Evolutionary conservation across 2,113 vertebrate species (phyloP).

Genomic region (Tauraco erythrolophus): DNA sequence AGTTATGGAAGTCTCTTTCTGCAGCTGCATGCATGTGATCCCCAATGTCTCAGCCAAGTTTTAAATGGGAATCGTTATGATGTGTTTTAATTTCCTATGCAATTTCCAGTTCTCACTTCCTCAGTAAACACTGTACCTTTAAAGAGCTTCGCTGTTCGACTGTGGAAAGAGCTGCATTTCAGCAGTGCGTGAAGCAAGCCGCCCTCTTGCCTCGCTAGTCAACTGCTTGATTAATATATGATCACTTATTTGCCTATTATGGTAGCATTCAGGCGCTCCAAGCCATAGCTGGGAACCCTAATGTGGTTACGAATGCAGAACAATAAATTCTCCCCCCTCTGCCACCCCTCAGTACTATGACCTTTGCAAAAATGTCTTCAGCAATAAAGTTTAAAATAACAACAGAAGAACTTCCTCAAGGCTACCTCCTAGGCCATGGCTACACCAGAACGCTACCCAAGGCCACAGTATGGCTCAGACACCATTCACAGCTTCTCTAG

Average conservation of each 20-base stretch:
- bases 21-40: not conserved
- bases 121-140: not conserved
- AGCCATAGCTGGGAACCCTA: constrained; percentile 16
- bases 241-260: constrained; percentile 52
- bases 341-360: not conserved
- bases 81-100: not conserved
- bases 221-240: constrained; percentile 53
- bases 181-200: not conserved
- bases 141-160: not conserved
- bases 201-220: not conserved
- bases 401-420: not conserved
- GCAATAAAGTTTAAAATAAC: not conserved
- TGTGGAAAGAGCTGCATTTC: not conserved
- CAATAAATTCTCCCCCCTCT: constrained; percentile 1
- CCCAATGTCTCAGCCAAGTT: not conserved
- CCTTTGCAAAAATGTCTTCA: constrained; percentile 9
- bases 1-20: not conserved
- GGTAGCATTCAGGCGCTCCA: not conserved
- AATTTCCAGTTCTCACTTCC: not conserved
- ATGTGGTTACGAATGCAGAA: constrained; percentile 29
- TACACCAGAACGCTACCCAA: not conserved
- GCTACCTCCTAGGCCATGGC: not conserved
- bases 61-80: not conserved
- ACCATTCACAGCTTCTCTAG: not conserved
- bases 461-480: not conserved